Evolutionary conservation across 2,113 vertebrate genomes (phyloP).

Genomic region (Mormoops blainvillei): DNA sequence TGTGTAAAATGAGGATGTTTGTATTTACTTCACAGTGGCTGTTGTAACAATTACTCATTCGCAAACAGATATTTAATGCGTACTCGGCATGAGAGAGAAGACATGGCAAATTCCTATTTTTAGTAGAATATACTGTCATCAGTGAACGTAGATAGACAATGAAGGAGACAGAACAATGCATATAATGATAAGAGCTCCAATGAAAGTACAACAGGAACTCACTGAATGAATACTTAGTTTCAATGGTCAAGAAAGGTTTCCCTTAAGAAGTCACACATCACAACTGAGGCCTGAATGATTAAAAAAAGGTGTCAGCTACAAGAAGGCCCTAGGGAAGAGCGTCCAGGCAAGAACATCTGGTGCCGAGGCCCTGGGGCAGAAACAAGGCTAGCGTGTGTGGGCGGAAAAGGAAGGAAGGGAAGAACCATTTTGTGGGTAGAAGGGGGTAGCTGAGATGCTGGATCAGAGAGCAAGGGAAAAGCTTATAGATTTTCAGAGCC

Average conservation of each 20-base stretch:
- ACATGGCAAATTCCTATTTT: not conserved
- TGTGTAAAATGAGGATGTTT: not conserved
- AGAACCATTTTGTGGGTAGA: not conserved
- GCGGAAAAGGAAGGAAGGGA: not conserved
- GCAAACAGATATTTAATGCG: not conserved
- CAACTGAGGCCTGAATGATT: not conserved
- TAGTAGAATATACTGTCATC: not conserved
- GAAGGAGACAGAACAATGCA: not conserved
- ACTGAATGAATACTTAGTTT: not conserved
- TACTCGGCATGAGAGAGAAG: not conserved
- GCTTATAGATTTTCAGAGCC: not conserved
- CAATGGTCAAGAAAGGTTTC: not conserved
- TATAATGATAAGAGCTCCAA: not conserved
- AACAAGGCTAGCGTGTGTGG: not conserved
- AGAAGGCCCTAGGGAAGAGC: not conserved
- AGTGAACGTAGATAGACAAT: not conserved
- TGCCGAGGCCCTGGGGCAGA: not conserved
- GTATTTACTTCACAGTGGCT: not conserved
- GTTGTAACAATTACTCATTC: not conserved
- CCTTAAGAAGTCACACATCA: not conserved
- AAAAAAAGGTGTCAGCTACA: not conserved
- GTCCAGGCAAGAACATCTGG: not conserved
- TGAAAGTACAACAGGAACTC: not conserved
- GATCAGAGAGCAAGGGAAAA: not conserved
- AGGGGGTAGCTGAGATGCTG: not conserved